Conservation (phyloP, 35 echinoderm and acorn worm genomes). For the Acanthaster planci region DNA sequence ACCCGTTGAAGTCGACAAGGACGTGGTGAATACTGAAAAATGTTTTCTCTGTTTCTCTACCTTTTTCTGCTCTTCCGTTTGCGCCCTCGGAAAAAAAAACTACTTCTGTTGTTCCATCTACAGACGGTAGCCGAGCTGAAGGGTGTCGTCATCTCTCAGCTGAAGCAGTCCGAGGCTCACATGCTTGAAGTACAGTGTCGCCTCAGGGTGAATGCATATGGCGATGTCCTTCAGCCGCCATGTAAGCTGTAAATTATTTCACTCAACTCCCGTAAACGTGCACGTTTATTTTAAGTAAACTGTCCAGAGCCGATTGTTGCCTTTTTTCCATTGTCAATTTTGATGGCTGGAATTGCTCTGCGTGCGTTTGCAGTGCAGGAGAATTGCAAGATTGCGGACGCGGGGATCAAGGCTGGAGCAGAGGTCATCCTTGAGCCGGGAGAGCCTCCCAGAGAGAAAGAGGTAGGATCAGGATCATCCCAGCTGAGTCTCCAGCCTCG, state of each 20-base stretch:
- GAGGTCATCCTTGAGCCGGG: slow-evolving; percentile 70
- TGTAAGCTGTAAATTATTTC: slow-evolving; percentile 49
- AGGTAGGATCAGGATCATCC: no score
- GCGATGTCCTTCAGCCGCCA: slow-evolving; percentile 53
- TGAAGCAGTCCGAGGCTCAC: slow-evolving; percentile 27
- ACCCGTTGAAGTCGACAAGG: slow-evolving; percentile 54
- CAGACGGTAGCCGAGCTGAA: slow-evolving; percentile 71
- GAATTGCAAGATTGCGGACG: slow-evolving; percentile 44
- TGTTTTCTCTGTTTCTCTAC: no score
- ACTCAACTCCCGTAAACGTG: no score
- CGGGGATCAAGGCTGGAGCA: slow-evolving; percentile 50
- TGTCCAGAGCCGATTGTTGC: neutral
- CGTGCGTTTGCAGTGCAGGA: slow-evolving; percentile 65
- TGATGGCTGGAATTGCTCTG: neutral
- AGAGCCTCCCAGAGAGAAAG: slow-evolving; percentile 48
- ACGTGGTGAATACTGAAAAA: slow-evolving; percentile 53
- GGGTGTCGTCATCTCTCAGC: slow-evolving; percentile 27
- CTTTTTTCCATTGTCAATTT: neutral
- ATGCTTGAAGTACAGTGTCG: slow-evolving; percentile 37
- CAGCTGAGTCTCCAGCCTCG: no score
- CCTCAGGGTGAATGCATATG: slow-evolving; percentile 56
- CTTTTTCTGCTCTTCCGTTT: no score
- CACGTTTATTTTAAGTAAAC: no score
- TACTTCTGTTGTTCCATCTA: neutral
- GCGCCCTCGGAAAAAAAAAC: no score